These are phyloP conservation scores for Diachasmimorpha longicaudata DNA, from an alignment of 1,140 invertebrate genomes.

Conservation along the genomic window DNA sequence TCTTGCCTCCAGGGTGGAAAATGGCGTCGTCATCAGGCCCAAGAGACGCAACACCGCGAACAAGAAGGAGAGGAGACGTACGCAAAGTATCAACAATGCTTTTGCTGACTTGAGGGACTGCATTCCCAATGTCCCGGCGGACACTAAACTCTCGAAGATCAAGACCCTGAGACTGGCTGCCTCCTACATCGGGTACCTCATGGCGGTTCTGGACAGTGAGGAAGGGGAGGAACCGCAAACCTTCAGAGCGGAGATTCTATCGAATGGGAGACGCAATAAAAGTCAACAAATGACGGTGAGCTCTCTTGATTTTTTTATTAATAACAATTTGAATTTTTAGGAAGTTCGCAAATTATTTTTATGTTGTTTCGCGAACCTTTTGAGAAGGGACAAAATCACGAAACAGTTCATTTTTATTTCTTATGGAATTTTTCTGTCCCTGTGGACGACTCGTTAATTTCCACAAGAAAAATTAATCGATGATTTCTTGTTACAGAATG, in stretches of 20 bases:
- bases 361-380: too few species aligned
- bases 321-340: not conserved
- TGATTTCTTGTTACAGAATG: constrained; percentile 44
- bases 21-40: constrained; percentile 39
- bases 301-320: not conserved
- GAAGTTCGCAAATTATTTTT: not conserved
- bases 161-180: constrained; percentile 90
- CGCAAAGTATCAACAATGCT: constrained; percentile 94
- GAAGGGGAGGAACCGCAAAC: constrained; percentile 73
- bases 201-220: constrained; percentile 79
- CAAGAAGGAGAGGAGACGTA: constrained; percentile 90
- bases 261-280: constrained; percentile 56
- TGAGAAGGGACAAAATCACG: too few species aligned
- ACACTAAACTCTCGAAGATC: constrained; percentile 94
- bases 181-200: constrained; percentile 90
- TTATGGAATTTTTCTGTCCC: too few species aligned
- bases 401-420: too few species aligned
- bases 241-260: constrained; percentile 75
- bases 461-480: too few species aligned
- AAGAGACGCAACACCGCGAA: constrained; percentile 84
- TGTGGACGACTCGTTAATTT: too few species aligned
- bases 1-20: constrained; percentile 22
- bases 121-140: constrained; percentile 94
- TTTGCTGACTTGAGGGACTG: constrained; percentile 90
- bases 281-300: constrained; percentile 45